Evolutionary conservation across 2,888 invertebrate species (phyloP), one percentile per base, ranked within the genome.

Genomic region (Pecten maximus): DNA sequence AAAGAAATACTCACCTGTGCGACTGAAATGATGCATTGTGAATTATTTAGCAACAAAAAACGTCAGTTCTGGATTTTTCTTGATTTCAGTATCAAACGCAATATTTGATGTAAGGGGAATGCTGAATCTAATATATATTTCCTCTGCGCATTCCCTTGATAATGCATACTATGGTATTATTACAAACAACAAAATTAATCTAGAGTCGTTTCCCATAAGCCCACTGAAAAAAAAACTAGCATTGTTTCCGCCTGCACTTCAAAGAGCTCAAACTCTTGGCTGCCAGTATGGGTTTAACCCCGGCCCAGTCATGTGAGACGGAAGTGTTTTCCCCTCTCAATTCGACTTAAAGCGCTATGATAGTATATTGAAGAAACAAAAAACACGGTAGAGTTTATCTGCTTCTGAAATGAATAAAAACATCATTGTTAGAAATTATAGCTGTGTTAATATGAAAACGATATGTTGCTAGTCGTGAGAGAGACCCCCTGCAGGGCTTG

Each of bases 381-480:
- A 28, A 74, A 74, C 4, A 28, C 28, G 74, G 74, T 35, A 6
- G 74, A 28, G 74, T 74, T 74, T 74, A 74, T 74, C 74, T 74
- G 74, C 74, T 74, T 74, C 74, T 74, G 74, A 74, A 74, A 74
- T 74, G 28, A 74, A 74, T 74, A 74, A 35, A 74, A 28, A 28
- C 74, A 35, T 19, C 74, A 74, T 74, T 74, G 74, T 74, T 74
- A 74, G 74, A 35, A 74, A 74, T 74, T 74, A 74, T 74, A 74
- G 74, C 74, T 74, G 74, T 74, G 74, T 35, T 74, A 74, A 74
- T 74, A 74, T 74, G 74, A 74, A 74, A 74, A 74, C 74, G 74
- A 74, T 74, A 74, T 74, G 74, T 28, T 2, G 74, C 35, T 74
- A 35, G 74, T 35, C 28, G 74, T 28, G 74, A 74, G 35, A 74